Conservation (phyloP, 2,797 vertebrate species). For the Paramormyrops hopkinsi region DNA sequence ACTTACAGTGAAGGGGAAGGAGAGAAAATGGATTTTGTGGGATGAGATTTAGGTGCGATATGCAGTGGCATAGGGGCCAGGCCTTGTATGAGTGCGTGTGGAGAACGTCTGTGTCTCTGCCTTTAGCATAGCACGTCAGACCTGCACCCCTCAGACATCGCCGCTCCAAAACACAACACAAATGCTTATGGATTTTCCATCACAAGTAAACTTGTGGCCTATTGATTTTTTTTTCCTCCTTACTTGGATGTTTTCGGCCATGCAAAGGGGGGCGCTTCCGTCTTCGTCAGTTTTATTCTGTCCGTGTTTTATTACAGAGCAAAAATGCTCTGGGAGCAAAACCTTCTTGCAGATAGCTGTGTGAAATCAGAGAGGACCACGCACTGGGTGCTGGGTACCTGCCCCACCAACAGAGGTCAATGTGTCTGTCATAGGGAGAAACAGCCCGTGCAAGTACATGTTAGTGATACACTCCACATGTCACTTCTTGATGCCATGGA, state of each 20-base stretch:
- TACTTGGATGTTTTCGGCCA: background rate
- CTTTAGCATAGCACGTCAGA: background rate
- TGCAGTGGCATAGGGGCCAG: background rate
- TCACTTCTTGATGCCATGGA: background rate
- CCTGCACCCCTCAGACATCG: background rate
- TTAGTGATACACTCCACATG: background rate
- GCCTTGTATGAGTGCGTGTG: background rate
- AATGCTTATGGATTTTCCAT: background rate
- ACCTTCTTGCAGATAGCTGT: background rate
- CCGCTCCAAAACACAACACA: background rate
- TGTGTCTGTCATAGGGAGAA: background rate
- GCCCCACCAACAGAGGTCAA: background rate
- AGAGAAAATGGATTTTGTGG: slow-evolving; percentile 52
- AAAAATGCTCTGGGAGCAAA: background rate
- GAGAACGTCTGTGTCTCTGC: background rate
- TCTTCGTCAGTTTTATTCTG: background rate
- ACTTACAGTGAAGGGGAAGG: slow-evolving; percentile 18
- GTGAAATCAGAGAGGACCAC: background rate
- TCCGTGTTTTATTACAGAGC: background rate
- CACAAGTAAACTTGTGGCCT: background rate
- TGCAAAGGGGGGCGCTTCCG: background rate
- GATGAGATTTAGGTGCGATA: slow-evolving; percentile 46
- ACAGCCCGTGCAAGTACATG: background rate
- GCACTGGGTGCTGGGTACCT: background rate
- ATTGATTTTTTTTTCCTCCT: background rate